phyloP scores from a whole-genome alignment of 2,888 invertebrate genomes.

The Pseudococcus viburni region DNA sequence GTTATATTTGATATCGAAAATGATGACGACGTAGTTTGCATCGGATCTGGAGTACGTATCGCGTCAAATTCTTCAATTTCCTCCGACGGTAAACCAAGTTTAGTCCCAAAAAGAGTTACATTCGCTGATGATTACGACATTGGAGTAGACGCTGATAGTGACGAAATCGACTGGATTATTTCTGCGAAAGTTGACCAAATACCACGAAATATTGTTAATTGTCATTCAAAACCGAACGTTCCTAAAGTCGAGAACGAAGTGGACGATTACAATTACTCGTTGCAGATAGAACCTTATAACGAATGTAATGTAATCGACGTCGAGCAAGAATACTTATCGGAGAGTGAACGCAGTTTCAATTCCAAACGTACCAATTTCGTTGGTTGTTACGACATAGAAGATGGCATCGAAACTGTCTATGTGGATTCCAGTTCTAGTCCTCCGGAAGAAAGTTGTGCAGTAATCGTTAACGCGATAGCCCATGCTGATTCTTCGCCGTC shows the following conservation, averaged over 20 bases:
- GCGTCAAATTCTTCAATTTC: not conserved
- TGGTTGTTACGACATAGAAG: not conserved
- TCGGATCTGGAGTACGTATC: not conserved
- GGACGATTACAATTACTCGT: not conserved
- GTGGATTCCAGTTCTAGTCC: not conserved
- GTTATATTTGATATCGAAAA: not conserved
- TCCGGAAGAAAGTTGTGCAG: not conserved
- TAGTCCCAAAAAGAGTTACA: not conserved
- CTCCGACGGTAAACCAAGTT: not conserved
- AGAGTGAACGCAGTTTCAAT: not conserved
- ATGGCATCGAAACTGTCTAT: not conserved
- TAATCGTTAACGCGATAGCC: not conserved
- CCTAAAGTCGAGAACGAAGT: not conserved
- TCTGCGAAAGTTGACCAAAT: not conserved
- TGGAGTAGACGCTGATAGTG: not conserved
- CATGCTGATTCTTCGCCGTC: not conserved
- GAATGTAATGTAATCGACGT: slow-evolving; percentile 5
- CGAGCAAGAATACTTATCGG: not conserved
- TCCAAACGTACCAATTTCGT: not conserved
- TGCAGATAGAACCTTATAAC: not conserved
- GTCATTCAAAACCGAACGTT: not conserved
- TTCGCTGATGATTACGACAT: not conserved
- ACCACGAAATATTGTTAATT: not conserved
- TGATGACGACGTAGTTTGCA: not conserved
- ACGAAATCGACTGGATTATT: not conserved